These are phyloP conservation scores for Trissoscelio sp. DNA, from an alignment of 2,888 invertebrate genomes.

Conservation along the genomic window DNA sequence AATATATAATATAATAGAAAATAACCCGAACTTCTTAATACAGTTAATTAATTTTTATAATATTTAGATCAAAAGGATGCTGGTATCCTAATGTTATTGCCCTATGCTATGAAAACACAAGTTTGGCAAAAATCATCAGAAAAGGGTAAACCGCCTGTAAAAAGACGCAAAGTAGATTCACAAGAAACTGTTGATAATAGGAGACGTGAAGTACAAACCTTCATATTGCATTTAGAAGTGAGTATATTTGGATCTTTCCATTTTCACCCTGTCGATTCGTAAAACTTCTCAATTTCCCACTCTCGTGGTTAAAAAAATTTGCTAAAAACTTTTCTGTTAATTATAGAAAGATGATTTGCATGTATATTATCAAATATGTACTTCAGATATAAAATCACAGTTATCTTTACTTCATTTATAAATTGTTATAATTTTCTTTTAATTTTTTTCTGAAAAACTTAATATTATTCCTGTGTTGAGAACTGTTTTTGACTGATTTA, in stretches of 20 bases:
- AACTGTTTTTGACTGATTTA: too few relatives aligned
- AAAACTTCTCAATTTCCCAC: neutral
- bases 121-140: neutral
- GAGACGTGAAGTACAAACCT: neutral
- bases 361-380: too few relatives aligned
- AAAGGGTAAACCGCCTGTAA: neutral
- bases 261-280: neutral
- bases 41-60: neutral
- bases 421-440: too few relatives aligned
- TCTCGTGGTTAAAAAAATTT: neutral
- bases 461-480: too few relatives aligned
- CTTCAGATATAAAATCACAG: too few relatives aligned
- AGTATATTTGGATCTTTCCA: neutral
- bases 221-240: neutral
- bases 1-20: too few relatives aligned
- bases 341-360: too few relatives aligned
- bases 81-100: constrained; percentile 9
- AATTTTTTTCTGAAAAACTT: too few relatives aligned
- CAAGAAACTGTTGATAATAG: neutral
- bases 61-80: constrained; percentile 24
- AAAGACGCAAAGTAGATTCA: constrained; percentile 8
- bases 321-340: too few relatives aligned
- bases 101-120: constrained; percentile 7
- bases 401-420: too few relatives aligned
- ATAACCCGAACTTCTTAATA: too few relatives aligned